Conservation (phyloP, 2,113 vertebrate genomes). For the Todiramphus chloris region DNA sequence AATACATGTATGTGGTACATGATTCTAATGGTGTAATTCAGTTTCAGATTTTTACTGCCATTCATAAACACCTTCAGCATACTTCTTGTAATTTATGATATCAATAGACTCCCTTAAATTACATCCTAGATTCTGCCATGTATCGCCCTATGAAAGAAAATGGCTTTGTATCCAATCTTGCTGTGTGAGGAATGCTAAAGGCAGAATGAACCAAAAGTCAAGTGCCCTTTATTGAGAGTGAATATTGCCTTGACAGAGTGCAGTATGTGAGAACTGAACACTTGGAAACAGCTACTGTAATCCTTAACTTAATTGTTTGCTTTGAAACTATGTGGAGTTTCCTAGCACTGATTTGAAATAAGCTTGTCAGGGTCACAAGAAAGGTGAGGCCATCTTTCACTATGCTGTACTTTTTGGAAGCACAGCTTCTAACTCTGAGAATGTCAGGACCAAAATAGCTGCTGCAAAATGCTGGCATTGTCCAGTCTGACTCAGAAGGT, state of each 20-base stretch:
- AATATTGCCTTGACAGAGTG: conserved; percentile 21
- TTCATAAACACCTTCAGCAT: conserved; percentile 77
- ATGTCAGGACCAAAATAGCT: not conserved
- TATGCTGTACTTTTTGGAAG: not conserved
- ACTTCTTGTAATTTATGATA: conserved; percentile 76
- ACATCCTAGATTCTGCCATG: conserved; percentile 71
- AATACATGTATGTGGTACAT: conserved; percentile 53
- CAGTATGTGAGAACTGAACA: conserved; percentile 27
- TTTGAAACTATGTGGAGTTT: not conserved
- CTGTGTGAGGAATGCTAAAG: conserved; percentile 55
- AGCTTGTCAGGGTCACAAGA: not conserved
- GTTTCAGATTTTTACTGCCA: conserved; percentile 75
- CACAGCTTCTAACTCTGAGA: not conserved
- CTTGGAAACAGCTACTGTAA: conserved; percentile 59
- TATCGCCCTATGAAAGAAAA: conserved; percentile 70
- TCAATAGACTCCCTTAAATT: conserved; percentile 78
- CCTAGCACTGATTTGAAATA: not conserved
- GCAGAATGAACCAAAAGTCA: conserved; percentile 71
- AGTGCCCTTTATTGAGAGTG: conserved; percentile 61
- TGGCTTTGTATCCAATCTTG: conserved; percentile 64
- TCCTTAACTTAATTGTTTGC: conserved; percentile 34
- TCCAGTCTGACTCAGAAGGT: not conserved
- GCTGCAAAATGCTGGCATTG: not conserved
- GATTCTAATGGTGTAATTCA: conserved; percentile 72
- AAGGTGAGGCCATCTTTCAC: not conserved